Conservation (phyloP, 2,113 vertebrate species). For the Condylura cristata region DNA sequence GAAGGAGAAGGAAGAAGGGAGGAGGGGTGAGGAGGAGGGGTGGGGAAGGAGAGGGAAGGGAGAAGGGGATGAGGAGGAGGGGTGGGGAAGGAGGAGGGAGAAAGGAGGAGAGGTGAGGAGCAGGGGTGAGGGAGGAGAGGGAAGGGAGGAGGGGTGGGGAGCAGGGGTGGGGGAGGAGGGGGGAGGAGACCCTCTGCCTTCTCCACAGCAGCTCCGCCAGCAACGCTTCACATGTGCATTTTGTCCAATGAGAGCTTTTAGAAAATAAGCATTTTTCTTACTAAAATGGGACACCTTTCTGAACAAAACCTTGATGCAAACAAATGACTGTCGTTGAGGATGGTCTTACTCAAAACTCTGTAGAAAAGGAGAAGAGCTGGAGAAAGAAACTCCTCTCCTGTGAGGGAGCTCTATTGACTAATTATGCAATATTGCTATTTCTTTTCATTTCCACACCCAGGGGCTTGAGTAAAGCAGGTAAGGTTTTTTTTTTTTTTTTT, state of each 20-base stretch:
- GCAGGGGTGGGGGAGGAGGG: background rate
- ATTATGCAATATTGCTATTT: background rate
- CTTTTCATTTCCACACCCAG: background rate
- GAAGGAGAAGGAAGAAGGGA: background rate
- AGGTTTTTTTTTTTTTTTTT: background rate
- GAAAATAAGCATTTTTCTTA: background rate
- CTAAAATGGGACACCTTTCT: background rate
- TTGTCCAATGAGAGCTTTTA: background rate
- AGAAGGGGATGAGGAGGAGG: background rate
- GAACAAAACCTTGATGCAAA: background rate
- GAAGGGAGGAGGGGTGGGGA: too few species aligned
- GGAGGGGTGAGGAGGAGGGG: background rate
- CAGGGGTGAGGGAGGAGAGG: too few species aligned
- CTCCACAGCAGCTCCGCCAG: too few species aligned
- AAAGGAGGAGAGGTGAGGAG: too few species aligned
- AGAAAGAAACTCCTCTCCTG: fast-evolving
- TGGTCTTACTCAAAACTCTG: background rate
- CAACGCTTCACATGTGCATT: too few species aligned
- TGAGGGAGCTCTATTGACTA: background rate
- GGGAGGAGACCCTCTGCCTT: background rate
- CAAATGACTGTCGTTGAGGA: background rate
- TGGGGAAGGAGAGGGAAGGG: background rate
- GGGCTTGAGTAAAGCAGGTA: background rate
- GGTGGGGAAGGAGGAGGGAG: too few species aligned
- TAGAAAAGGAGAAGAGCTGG: background rate